A percentile compares a stretch with the other conserved stretches of the same genome.
Evolutionary conservation across 2,888 invertebrate species (phyloP).

Genomic region (Aricia artaxerxes): DNA sequence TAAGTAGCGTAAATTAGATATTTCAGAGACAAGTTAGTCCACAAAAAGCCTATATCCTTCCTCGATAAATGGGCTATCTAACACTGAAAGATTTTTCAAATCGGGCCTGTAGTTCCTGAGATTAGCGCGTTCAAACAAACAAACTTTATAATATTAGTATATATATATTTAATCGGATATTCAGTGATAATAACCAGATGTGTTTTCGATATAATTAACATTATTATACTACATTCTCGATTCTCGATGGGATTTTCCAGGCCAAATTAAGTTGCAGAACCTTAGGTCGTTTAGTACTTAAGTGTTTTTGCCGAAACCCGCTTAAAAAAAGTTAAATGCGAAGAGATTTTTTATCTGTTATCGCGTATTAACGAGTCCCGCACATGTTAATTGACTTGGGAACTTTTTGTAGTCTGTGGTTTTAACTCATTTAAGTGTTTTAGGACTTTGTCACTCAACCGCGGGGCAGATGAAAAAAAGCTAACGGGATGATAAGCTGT

Average conservation of each 20-base stretch:
- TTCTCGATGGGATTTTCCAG: background rate
- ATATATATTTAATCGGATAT: too few species aligned
- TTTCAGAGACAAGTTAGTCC: too few species aligned
- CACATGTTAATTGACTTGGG: slow-evolving; percentile 29
- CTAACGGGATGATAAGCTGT: slow-evolving; percentile 8
- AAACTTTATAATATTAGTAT: too few species aligned
- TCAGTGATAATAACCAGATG: too few species aligned
- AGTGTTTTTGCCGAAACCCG: background rate
- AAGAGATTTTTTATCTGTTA: slow-evolving; percentile 17
- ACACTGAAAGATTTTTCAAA: too few species aligned
- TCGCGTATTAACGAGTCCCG: slow-evolving; percentile 20
- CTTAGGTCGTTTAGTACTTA: background rate
- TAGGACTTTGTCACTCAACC: background rate
- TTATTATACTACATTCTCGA: background rate
- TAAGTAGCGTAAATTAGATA: too few species aligned
- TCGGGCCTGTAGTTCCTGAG: too few species aligned
- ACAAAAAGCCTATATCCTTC: too few species aligned
- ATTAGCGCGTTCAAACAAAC: too few species aligned
- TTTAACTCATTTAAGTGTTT: slow-evolving; percentile 8
- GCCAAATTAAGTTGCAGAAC: slow-evolving; percentile 17
- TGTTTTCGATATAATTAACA: too few species aligned
- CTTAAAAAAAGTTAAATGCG: background rate
- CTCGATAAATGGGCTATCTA: too few species aligned
- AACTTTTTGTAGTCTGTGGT: slow-evolving; percentile 24
- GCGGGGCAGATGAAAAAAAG: slow-evolving; percentile 12